phyloP scores from a whole-genome alignment of 2,113 vertebrate species.

The Zosterops japonicus region DNA sequence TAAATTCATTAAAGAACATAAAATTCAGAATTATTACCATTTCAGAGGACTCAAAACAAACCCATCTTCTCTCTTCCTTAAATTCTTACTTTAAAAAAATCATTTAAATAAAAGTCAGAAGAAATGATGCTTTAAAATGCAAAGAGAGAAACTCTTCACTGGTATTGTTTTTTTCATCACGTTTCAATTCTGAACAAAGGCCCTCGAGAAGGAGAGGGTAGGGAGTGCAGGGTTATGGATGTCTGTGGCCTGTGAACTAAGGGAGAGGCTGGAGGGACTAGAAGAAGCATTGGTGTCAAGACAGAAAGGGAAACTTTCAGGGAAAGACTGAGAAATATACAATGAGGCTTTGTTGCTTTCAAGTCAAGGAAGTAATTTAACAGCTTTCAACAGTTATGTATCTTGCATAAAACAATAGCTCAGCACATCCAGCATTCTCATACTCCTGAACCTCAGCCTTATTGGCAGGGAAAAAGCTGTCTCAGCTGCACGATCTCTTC shows the following conservation, averaged over 20 bases:
- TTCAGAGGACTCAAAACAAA: not conserved
- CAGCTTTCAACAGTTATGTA: not conserved
- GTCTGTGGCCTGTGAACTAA: not conserved
- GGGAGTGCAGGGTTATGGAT: not conserved
- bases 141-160: not conserved
- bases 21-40: slow-evolving; percentile 1
- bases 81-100: not conserved
- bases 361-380: not conserved
- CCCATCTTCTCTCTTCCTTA: not conserved
- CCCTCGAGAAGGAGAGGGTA: not conserved
- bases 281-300: not conserved
- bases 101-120: not conserved
- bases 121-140: not conserved
- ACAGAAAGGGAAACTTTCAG: not conserved
- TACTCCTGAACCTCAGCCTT: not conserved
- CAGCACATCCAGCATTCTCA: not conserved
- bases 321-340: not conserved
- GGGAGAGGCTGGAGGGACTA: not conserved
- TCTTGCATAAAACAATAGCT: not conserved
- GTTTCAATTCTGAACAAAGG: not conserved
- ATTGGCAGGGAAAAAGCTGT: not conserved
- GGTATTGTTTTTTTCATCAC: not conserved
- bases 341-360: not conserved
- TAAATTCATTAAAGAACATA: not conserved
- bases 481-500: not conserved